These are phyloP conservation scores for Drosophila neocordata DNA, from an alignment of 1,140 invertebrate genomes.

Conservation along the genomic window DNA sequence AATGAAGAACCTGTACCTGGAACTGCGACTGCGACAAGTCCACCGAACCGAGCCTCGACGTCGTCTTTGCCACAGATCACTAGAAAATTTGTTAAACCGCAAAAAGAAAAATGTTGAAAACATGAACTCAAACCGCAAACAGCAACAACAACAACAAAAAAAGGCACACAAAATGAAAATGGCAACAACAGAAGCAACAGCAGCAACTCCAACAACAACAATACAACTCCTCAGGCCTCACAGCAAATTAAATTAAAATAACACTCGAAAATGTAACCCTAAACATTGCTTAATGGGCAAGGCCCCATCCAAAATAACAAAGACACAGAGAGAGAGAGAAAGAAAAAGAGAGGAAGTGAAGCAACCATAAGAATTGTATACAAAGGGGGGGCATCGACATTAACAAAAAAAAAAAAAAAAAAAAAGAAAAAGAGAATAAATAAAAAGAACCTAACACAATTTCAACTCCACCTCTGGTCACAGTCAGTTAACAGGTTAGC, in stretches of 20 bases:
- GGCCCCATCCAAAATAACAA: slow-evolving; percentile 37
- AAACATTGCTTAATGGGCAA: slow-evolving; percentile 64
- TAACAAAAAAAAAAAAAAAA: slow-evolving; percentile 31
- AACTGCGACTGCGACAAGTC: slow-evolving; percentile 51
- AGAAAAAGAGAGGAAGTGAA: slow-evolving; percentile 12
- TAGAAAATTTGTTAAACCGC: slow-evolving; percentile 77
- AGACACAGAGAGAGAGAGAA: slow-evolving; percentile 16
- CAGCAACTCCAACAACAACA: slow-evolving; percentile 29
- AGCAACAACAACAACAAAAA: slow-evolving; percentile 26
- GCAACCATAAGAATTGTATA: slow-evolving; percentile 29
- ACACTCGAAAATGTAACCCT: slow-evolving; percentile 68
- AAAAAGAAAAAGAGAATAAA: too few species aligned
- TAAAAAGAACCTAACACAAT: slow-evolving; percentile 17
- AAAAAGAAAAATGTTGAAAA: slow-evolving; percentile 74
- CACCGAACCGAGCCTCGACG: slow-evolving; percentile 31
- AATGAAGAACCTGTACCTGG: slow-evolving; percentile 63
- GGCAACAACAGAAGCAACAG: slow-evolving; percentile 26
- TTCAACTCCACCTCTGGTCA: slow-evolving; percentile 52
- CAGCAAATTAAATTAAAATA: slow-evolving; percentile 71
- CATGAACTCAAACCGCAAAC: slow-evolving; percentile 59
- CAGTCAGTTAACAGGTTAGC: slow-evolving; percentile 74
- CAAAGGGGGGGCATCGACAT: slow-evolving; percentile 44
- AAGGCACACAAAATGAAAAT: slow-evolving; percentile 27
- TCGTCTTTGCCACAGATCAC: slow-evolving; percentile 48
- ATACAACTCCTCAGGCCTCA: slow-evolving; percentile 18